Conservation (phyloP, 1,140 invertebrate species). For the Drosophila mayri region DNA sequence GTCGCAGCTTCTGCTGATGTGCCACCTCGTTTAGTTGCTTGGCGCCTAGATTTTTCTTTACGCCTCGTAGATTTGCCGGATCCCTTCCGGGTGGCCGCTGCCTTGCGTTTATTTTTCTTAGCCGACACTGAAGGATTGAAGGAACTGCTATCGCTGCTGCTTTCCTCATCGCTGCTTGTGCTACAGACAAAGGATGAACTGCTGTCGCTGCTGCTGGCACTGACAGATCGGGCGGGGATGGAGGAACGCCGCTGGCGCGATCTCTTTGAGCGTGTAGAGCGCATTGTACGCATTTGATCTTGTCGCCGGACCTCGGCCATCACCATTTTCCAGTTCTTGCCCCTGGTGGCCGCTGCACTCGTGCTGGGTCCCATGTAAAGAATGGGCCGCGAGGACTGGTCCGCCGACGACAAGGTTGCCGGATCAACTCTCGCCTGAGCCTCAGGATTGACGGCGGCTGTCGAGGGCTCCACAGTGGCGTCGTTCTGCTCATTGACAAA, state of each 20-base stretch:
- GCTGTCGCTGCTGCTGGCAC: constrained; percentile 28
- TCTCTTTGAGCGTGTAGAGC: constrained; percentile 25
- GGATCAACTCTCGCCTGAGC: constrained; percentile 16
- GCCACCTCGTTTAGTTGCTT: not conserved
- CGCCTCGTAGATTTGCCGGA: not conserved
- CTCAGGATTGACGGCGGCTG: not conserved
- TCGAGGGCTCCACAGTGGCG: not conserved
- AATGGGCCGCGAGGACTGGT: not conserved
- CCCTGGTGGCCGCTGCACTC: constrained; percentile 64
- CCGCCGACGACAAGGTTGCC: not conserved
- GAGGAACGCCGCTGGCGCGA: constrained; percentile 18
- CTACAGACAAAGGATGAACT: constrained; percentile 8
- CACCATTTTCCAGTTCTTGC: constrained; percentile 65
- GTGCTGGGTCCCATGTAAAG: constrained; percentile 75
- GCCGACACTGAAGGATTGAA: not conserved
- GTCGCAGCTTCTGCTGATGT: not conserved
- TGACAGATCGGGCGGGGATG: constrained; percentile 4
- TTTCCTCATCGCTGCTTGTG: constrained; percentile 25
- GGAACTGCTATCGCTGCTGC: constrained; percentile 32
- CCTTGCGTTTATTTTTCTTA: constrained; percentile 30
- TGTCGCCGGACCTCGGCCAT: constrained; percentile 55
- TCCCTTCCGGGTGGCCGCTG: constrained; percentile 18
- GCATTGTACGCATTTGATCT: constrained; percentile 27
- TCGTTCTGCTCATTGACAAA: constrained; percentile 83
- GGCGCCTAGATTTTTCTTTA: constrained; percentile 7